phyloP scores from a whole-genome alignment of 1,140 invertebrate genomes.

The Manduca sexta region DNA sequence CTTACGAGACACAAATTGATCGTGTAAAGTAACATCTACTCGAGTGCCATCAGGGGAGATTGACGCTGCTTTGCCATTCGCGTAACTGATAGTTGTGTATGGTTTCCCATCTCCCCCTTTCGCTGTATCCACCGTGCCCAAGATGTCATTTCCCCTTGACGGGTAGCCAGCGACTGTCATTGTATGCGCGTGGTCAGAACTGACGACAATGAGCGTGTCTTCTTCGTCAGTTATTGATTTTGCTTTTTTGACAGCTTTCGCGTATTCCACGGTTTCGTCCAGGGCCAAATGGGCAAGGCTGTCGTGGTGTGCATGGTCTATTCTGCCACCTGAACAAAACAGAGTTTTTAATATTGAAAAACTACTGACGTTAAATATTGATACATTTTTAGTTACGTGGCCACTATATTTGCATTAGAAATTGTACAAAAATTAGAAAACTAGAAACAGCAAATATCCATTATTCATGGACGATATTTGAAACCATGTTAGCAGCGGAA shows the following conservation, averaged over 20 bases:
- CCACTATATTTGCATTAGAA: no score
- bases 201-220: constrained; percentile 81
- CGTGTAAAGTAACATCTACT: constrained; percentile 46
- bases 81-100: constrained; percentile 84
- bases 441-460: no score
- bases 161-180: constrained; percentile 82
- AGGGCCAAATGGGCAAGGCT: constrained; percentile 78
- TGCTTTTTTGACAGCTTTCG: constrained; percentile 78
- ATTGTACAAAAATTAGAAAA: no score
- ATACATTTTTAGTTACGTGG: no score
- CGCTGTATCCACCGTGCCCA: constrained; percentile 68
- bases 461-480: no score
- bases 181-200: constrained; percentile 81
- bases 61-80: constrained; percentile 75
- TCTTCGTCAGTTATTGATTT: constrained; percentile 72
- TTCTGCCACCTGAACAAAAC: constrained; percentile 73
- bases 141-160: constrained; percentile 80
- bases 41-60: constrained; percentile 37
- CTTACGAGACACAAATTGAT: constrained; percentile 47
- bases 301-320: constrained; percentile 83
- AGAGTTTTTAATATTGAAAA: no score
- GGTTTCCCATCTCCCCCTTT: constrained; percentile 76
- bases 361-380: no score
- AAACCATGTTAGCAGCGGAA: no score
- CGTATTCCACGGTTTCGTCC: constrained; percentile 81